phyloP scores from a whole-genome alignment of 2,888 invertebrate species.

The Calameuta pallipes region DNA sequence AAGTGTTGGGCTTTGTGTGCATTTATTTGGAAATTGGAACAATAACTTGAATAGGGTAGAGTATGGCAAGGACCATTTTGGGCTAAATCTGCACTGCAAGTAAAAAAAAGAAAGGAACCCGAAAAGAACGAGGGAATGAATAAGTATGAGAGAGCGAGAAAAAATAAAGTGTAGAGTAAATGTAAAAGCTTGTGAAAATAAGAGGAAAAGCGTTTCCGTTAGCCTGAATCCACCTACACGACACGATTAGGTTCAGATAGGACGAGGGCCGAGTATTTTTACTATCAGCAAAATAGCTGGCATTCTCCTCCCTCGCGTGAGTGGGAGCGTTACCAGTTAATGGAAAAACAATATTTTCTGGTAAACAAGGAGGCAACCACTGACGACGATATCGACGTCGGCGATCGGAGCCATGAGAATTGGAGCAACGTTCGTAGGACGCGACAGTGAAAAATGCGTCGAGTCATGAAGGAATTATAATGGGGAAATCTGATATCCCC shows the following conservation, averaged over 20 bases:
- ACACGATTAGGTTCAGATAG: not conserved
- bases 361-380: slow-evolving; percentile 1
- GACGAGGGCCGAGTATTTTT: not conserved
- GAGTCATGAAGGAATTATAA: slow-evolving; percentile 5
- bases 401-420: not conserved
- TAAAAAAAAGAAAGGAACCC: not conserved
- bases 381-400: not conserved
- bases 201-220: not conserved
- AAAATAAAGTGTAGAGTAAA: not conserved
- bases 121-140: not conserved
- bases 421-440: not conserved
- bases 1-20: not conserved
- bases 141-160: not conserved
- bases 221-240: not conserved
- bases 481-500: not conserved
- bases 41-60: not conserved
- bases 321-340: not conserved
- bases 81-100: not conserved
- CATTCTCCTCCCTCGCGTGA: not conserved
- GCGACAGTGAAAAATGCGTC: slow-evolving; percentile 1
- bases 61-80: not conserved
- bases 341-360: slow-evolving; percentile 3
- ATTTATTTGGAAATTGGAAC: not conserved
- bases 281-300: not conserved
- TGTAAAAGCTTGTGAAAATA: not conserved